A percentile compares a stretch with the other conserved stretches of the same genome.
These are phyloP conservation scores for Trypoxylon attenuatum DNA, from an alignment of 2,888 invertebrate genomes.

Conservation along the genomic window DNA sequence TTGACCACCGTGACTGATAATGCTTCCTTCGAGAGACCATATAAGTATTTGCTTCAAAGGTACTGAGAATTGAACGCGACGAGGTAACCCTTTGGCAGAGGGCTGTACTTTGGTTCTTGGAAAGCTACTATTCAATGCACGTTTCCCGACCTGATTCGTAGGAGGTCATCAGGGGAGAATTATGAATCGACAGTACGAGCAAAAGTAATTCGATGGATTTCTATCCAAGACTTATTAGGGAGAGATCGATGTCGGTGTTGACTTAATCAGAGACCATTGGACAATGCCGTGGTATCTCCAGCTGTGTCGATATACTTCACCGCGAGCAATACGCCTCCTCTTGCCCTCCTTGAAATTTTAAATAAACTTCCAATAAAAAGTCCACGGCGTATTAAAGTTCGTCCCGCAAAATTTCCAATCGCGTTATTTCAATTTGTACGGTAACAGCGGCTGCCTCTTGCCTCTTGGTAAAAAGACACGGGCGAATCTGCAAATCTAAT, in stretches of 20 bases:
- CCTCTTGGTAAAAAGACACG: not conserved
- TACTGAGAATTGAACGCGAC: slow-evolving; percentile 45
- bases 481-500: not conserved
- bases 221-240: slow-evolving; percentile 42
- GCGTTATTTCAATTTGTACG: not conserved
- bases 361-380: not conserved
- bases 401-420: not conserved
- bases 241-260: slow-evolving; percentile 6
- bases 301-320: not conserved
- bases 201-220: slow-evolving; percentile 41
- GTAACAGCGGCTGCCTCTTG: not conserved
- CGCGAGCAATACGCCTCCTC: not conserved
- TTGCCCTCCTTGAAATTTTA: too few relatives aligned
- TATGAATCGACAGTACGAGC: slow-evolving; percentile 31
- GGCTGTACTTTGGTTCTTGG: slow-evolving; percentile 22
- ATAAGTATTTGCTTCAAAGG: slow-evolving; percentile 38
- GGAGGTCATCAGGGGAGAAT: slow-evolving; percentile 31
- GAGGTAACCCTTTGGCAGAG: slow-evolving; percentile 21
- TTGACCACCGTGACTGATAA: slow-evolving; percentile 64
- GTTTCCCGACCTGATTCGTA: slow-evolving; percentile 30
- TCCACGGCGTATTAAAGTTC: not conserved
- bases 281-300: not conserved
- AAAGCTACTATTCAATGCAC: slow-evolving; percentile 36
- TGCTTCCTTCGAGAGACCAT: slow-evolving; percentile 59
- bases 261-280: slow-evolving; percentile 23